Percentiles rank a stretch among this genome's conserved stretches.
These are phyloP conservation scores for Isotomurus palustris DNA, from an alignment of 2,888 invertebrate genomes.

Conservation along the genomic window DNA sequence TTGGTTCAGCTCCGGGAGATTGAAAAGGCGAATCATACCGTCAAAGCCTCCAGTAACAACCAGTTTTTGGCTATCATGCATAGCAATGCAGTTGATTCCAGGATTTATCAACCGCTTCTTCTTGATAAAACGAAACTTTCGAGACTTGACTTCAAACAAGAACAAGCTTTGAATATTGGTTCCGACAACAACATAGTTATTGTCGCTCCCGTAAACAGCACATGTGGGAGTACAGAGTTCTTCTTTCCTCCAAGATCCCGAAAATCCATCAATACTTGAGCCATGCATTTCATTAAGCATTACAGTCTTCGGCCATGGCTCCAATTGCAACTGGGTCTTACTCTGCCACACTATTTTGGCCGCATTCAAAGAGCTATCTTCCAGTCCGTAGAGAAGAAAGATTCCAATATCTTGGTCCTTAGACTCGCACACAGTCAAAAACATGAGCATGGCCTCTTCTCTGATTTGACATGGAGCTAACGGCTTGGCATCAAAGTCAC, in stretches of 20 bases:
- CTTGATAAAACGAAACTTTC: background rate
- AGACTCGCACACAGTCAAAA: background rate
- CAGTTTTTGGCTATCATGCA: background rate
- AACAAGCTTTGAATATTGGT: background rate
- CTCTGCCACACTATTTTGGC: too few relatives aligned
- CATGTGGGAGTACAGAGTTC: slow-evolving; percentile 1
- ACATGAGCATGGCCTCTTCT: slow-evolving; percentile 7
- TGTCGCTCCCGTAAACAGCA: background rate
- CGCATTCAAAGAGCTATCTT: background rate
- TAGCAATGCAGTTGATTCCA: background rate
- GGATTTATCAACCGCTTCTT: background rate
- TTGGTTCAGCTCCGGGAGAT: background rate
- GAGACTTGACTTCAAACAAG: background rate
- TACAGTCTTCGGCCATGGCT: too few relatives aligned
- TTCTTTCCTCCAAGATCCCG: too few relatives aligned
- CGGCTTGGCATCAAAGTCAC: too few relatives aligned
- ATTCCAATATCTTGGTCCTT: too few relatives aligned
- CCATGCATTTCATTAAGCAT: too few relatives aligned
- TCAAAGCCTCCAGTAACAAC: slow-evolving; percentile 4
- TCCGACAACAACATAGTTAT: background rate
- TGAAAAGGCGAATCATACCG: background rate
- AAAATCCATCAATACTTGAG: too few relatives aligned
- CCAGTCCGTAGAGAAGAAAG: slow-evolving; percentile 3
- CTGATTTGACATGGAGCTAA: too few relatives aligned
- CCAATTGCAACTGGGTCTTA: too few relatives aligned